phyloP scores from a whole-genome alignment of 2,888 invertebrate genomes.

The Epirrhoe alternata region DNA sequence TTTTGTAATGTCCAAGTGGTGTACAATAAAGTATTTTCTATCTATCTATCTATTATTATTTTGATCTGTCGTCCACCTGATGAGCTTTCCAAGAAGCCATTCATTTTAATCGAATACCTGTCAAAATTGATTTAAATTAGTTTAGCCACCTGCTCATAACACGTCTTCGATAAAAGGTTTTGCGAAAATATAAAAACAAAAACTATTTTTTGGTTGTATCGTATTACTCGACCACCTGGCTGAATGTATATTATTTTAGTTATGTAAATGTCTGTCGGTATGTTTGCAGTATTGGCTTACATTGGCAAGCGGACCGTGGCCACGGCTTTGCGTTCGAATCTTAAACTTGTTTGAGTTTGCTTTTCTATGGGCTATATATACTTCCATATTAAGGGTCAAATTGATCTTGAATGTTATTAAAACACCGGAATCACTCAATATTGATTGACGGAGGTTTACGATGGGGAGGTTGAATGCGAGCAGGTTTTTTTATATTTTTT shows the following conservation, averaged over 20 bases:
- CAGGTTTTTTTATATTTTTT: too few relatives aligned
- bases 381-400: slow-evolving; percentile 13
- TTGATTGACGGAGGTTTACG: too few relatives aligned
- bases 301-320: slow-evolving; percentile 54
- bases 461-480: too few relatives aligned
- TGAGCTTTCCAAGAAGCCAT: slow-evolving; percentile 1
- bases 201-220: slow-evolving; percentile 63
- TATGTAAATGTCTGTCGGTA: slow-evolving; percentile 59
- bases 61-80: background rate
- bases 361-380: slow-evolving; percentile 11
- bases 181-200: slow-evolving; percentile 46
- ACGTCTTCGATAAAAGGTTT: slow-evolving; percentile 41
- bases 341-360: slow-evolving; percentile 32
- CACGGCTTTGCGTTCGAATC: slow-evolving; percentile 45
- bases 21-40: too few relatives aligned
- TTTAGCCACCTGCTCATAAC: slow-evolving; percentile 26
- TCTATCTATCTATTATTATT: too few relatives aligned
- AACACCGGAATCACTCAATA: background rate
- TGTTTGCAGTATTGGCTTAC: slow-evolving; percentile 54
- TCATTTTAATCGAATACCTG: background rate
- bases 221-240: slow-evolving; percentile 71
- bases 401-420: slow-evolving; percentile 11
- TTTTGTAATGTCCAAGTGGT: too few relatives aligned
- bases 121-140: background rate
- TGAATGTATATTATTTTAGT: slow-evolving; percentile 45